Evolutionary conservation across 2,888 invertebrate genomes (phyloP).

Genomic region (Ophion ventricosus): DNA sequence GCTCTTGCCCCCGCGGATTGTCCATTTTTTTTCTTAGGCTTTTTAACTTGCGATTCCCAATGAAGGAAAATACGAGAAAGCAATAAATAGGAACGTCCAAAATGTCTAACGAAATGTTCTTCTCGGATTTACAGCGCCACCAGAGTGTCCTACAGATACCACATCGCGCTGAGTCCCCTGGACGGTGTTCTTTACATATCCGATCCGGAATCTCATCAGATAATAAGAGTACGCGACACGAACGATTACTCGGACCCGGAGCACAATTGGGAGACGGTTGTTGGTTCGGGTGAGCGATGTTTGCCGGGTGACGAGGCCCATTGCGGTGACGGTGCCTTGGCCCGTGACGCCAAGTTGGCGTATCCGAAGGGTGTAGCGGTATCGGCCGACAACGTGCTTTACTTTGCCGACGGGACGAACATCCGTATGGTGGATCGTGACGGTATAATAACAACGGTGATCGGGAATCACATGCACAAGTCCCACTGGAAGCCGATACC

Average conservation of each 20-base stretch:
- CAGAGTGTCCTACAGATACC: slow-evolving; percentile 97
- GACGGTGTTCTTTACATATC: slow-evolving; percentile 97
- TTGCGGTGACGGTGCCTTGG: slow-evolving; percentile 97
- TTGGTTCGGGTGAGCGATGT: slow-evolving; percentile 97
- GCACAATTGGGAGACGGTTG: slow-evolving; percentile 97
- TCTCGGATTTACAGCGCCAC: slow-evolving; percentile 88
- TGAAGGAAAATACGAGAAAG: no score
- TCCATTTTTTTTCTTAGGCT: no score
- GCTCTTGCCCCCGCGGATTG: no score
- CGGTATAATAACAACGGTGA: slow-evolving; percentile 95
- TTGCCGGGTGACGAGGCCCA: slow-evolving; percentile 96
- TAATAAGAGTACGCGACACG: slow-evolving; percentile 93
- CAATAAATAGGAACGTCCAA: no score
- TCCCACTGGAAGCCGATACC: slow-evolving; percentile 97
- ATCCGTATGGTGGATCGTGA: slow-evolving; percentile 96
- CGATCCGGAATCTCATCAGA: slow-evolving; percentile 97
- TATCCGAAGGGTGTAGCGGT: slow-evolving; percentile 99
- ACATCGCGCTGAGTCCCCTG: slow-evolving; percentile 97
- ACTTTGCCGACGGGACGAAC: slow-evolving; percentile 98
- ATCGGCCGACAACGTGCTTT: slow-evolving; percentile 94
- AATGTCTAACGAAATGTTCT: background rate
- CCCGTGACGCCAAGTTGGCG: slow-evolving; percentile 96
- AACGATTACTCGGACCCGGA: slow-evolving; percentile 94
- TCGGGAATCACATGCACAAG: slow-evolving; percentile 96
- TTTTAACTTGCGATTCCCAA: no score